phyloP scores from a whole-genome alignment of 2,888 invertebrate species.

The Drosophila borborema region DNA sequence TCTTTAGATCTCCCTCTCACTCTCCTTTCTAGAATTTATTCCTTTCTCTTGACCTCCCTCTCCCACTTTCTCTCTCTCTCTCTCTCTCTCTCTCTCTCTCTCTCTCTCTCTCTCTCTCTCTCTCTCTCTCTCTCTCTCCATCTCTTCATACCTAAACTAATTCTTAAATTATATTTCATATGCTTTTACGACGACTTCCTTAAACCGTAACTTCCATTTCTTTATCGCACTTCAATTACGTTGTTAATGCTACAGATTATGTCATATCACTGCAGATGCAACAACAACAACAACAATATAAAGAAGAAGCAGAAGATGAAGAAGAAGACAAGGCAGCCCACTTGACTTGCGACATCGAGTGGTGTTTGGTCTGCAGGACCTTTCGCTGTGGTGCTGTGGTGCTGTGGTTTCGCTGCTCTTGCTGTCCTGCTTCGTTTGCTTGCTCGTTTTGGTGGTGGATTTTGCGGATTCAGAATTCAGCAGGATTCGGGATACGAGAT shows the following conservation, averaged over 20 bases:
- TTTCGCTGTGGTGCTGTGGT: constrained; percentile 34
- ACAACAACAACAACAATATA: constrained; percentile 25
- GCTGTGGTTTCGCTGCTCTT: constrained; percentile 17
- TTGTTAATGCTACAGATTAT: constrained; percentile 43
- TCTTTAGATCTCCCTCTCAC: neutral
- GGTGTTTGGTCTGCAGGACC: constrained; percentile 41
- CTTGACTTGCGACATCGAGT: constrained; percentile 76
- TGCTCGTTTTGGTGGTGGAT: constrained; percentile 50
- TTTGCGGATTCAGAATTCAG: constrained; percentile 26
- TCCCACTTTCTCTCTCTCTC: neutral
- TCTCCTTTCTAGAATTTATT: no score
- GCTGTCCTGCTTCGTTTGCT: constrained; percentile 41
- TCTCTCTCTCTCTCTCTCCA: neutral
- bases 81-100: neutral
- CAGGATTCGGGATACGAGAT: constrained; percentile 31
- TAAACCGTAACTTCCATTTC: neutral
- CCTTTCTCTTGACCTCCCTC: neutral
- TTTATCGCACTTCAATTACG: constrained; percentile 16
- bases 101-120: neutral
- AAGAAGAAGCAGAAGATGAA: constrained; percentile 16
- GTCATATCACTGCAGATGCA: constrained; percentile 33
- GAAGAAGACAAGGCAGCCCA: constrained; percentile 38
- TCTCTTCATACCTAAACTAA: neutral
- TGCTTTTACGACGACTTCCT: neutral
- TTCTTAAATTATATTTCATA: neutral